These are phyloP conservation scores for Zingel zingel DNA, from an alignment of 2,113 vertebrate genomes.

Conservation along the genomic window DNA sequence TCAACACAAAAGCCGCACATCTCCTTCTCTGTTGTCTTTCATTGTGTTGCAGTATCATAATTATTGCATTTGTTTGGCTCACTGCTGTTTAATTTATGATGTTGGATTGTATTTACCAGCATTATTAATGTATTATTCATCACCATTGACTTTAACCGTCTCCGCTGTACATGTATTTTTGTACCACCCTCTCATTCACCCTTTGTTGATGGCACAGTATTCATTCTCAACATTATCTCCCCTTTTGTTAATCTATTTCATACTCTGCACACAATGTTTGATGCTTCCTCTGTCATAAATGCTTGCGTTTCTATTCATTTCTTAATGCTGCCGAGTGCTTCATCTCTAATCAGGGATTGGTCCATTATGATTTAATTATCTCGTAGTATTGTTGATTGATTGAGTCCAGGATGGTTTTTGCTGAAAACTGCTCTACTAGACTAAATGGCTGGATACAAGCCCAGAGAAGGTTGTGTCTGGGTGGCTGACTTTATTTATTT, in stretches of 20 bases:
- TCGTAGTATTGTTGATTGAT: conserved; percentile 30
- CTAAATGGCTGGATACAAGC: conserved; percentile 18
- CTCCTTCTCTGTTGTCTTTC: conserved; percentile 39
- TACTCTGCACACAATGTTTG: conserved; percentile 30
- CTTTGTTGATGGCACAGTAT: conserved; percentile 49
- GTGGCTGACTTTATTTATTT: conserved; percentile 47
- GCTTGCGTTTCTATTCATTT: conserved; percentile 31
- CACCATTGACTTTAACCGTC: conserved; percentile 60
- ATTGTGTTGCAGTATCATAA: conserved; percentile 62
- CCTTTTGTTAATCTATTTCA: conserved; percentile 62
- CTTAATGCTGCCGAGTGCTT: conserved; percentile 44
- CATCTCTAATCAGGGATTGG: conserved; percentile 47
- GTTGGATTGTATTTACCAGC: conserved; percentile 58
- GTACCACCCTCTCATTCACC: conserved; percentile 38
- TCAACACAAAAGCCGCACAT: conserved; percentile 43
- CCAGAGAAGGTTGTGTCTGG: conserved; percentile 40
- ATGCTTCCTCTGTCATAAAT: conserved; percentile 36
- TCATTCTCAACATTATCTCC: conserved; percentile 58
- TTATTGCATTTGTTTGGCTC: conserved; percentile 71
- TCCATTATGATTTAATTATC: conserved; percentile 56
- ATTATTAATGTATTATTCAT: conserved; percentile 79
- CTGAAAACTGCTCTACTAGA: conserved; percentile 10
- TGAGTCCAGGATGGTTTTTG: conserved; percentile 22
- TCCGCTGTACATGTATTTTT: conserved; percentile 49
- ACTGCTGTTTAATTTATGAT: conserved; percentile 74